Percentiles rank a stretch among this genome's conserved stretches.
These are phyloP conservation scores for Oophaga pumilio DNA, from an alignment of 2,113 vertebrate genomes.

Conservation along the genomic window DNA sequence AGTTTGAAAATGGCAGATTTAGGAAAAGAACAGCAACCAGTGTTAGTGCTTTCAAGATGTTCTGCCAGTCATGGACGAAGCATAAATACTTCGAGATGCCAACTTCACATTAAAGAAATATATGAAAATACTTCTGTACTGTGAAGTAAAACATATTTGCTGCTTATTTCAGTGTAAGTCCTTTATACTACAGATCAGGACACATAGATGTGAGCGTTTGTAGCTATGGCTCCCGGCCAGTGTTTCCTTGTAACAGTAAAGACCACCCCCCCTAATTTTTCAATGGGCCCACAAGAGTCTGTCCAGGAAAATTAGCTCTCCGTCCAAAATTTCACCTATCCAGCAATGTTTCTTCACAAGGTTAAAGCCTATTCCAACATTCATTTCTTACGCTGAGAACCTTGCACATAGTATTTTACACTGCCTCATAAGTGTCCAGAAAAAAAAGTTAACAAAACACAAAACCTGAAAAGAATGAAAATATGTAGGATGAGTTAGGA, in stretches of 20 bases:
- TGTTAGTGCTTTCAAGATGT: slow-evolving; percentile 14
- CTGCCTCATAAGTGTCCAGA: background rate
- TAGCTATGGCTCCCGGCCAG: slow-evolving; percentile 6
- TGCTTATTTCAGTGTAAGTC: slow-evolving; percentile 1
- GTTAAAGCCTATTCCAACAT: background rate
- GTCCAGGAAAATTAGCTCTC: slow-evolving; percentile 39
- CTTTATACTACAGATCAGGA: slow-evolving; percentile 21
- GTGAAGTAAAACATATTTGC: slow-evolving; percentile 29
- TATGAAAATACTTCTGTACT: slow-evolving; percentile 18
- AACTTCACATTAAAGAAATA: slow-evolving; percentile 3
- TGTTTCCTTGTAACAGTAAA: slow-evolving; percentile 37
- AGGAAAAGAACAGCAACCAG: slow-evolving; percentile 2
- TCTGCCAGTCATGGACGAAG: slow-evolving; percentile 5
- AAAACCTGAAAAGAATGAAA: background rate
- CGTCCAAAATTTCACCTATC: slow-evolving; percentile 25
- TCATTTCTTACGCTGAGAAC: background rate
- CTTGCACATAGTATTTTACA: background rate
- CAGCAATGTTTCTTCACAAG: background rate
- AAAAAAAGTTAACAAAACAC: background rate
- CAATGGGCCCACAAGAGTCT: slow-evolving; percentile 22
- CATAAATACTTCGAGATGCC: background rate
- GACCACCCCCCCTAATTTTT: background rate
- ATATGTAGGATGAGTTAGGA: background rate
- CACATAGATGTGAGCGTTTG: slow-evolving; percentile 14
- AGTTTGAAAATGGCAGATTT: slow-evolving; percentile 1